A percentile compares a stretch with the other conserved stretches of the same genome.
phyloP scores from a whole-genome alignment of 2,113 vertebrate genomes.

The Sula dactylatra region DNA sequence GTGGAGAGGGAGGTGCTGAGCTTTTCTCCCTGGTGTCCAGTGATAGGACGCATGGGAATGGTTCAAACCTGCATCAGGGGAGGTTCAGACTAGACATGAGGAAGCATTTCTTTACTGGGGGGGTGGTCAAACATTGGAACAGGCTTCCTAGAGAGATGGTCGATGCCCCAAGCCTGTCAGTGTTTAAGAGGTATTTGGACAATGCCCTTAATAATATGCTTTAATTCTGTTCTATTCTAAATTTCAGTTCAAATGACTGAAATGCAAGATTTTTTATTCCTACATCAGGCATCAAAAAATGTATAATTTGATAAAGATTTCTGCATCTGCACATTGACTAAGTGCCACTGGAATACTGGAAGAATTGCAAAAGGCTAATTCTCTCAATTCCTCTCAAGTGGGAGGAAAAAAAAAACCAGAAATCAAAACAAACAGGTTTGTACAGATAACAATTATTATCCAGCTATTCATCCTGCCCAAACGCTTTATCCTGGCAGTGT shows the following conservation, averaged over 20 bases:
- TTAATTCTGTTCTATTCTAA: not conserved
- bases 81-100: not conserved
- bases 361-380: not conserved
- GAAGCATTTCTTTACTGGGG: not conserved
- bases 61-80: not conserved
- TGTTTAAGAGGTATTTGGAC: not conserved
- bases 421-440: not conserved
- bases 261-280: not conserved
- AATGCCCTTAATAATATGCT: not conserved
- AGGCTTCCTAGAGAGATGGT: not conserved
- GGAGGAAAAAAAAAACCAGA: too few species aligned
- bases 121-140: not conserved
- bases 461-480: not conserved
- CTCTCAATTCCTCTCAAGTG: not conserved
- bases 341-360: not conserved
- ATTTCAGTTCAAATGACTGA: not conserved
- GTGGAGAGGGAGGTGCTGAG: not conserved
- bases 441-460: not conserved
- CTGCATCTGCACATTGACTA: not conserved
- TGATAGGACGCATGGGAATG: accelerated
- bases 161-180: not conserved
- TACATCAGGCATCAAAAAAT: not conserved
- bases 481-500: not conserved
- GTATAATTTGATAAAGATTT: not conserved
- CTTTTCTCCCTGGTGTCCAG: not conserved